Base-by-base conservation (phyloP, 1,140 invertebrate species). In the Bombus affinis region DNA sequence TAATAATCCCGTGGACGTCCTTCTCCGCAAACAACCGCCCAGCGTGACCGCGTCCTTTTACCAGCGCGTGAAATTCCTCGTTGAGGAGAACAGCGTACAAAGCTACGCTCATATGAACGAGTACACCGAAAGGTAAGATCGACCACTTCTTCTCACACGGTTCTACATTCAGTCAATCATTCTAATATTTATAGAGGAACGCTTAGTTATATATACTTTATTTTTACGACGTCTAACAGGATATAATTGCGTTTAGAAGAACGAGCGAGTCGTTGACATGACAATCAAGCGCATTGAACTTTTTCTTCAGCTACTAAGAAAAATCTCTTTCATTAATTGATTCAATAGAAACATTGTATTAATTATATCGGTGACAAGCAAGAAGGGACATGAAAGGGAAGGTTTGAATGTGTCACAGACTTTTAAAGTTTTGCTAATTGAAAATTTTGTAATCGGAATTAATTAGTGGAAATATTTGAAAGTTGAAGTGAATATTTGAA, bases 31-130 rank as follows among this genome's bases (percentile, higher is more conserved):
- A 95, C 98, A 99, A 92, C 98, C 99, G 3, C 98, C 99, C 18
- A 98, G 98, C 65, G 98, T 99, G 59, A 99, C 98, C 3, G 98
- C 98, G 12, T 99, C 99, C 2, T 99, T 99, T 95, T 99, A 99
- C 93, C 98, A 99, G 94, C 96, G 98, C 68, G 99, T 99, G 94
- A 99, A 99, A 93, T 99, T 99, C 95, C 97, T 99, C 80, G 99
- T 99, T 83, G 99, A 99, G 95, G 98, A 99, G 94, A 98, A 99
- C 94, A 99, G 98, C 83, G 99, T 99, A 44, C 99, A 99, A 95
- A 99, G 98, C 92, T 99, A 99, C 95, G 98, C 99, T 39, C 98
- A 99, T 93, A 97, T 98, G 96, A 98, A 99, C 95, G 98, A 99
- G 95, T 99, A 99, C 96, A 99, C 98, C 91, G 98, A 99, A 96